phyloP scores from a whole-genome alignment of 2,113 vertebrate genomes.

The Chlamydotis undulata region DNA sequence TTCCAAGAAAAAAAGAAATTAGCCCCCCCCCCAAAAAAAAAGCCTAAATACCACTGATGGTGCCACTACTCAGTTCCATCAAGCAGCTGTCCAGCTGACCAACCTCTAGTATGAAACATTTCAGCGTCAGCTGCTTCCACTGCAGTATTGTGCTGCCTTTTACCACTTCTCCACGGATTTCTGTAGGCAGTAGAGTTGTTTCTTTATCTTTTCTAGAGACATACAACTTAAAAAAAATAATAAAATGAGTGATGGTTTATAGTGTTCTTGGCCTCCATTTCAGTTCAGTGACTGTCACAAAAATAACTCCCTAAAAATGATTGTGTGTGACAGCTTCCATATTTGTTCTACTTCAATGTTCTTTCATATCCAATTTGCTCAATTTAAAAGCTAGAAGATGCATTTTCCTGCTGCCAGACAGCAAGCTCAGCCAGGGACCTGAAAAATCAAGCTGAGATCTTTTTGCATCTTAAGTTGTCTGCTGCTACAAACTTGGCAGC shows the following conservation, averaged over 20 bases:
- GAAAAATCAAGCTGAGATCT: constrained; percentile 25
- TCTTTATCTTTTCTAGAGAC: neutral
- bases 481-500: neutral
- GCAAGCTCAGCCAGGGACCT: neutral
- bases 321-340: constrained; percentile 2
- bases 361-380: constrained; percentile 50
- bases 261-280: neutral
- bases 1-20: neutral
- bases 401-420: constrained; percentile 13
- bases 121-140: neutral
- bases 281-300: neutral
- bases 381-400: neutral
- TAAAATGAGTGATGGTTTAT: neutral
- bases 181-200: neutral
- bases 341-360: constrained; percentile 31
- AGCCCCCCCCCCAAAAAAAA: neutral
- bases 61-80: neutral
- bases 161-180: neutral
- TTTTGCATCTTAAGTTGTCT: neutral
- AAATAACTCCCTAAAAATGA: neutral
- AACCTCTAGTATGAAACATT: neutral
- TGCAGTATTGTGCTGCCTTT: neutral
- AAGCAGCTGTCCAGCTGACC: neutral
- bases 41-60: neutral
- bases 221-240: neutral